Evolutionary conservation across 2,888 invertebrate species (phyloP), one percentile per base, ranked within the genome.

Genomic region (Noctuana brunneofusca): DNA sequence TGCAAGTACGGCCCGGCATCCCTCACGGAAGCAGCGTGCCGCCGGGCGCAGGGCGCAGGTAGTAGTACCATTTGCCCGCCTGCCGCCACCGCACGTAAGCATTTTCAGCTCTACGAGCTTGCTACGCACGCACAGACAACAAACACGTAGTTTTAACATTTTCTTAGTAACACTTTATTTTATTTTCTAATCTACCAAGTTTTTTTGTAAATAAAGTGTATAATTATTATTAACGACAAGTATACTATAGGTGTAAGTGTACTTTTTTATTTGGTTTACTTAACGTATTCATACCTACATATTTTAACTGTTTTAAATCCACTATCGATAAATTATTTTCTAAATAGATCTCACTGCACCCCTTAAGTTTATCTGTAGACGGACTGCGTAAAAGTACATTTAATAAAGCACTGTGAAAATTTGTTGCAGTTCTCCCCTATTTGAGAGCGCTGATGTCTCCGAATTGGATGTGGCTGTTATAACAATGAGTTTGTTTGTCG

Each of bases 21-120:
- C 84, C 80, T 70, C 69, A 67, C 66, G 64, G 65, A 65, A 64
- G 66, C 64, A 59, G 49, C 14, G 35, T 55, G 65, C 57, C 62
- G 65, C 57, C 62, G 63, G 35, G 70, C 72, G 75, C 70, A 67
- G 66, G 71, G 65, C 65, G 71, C 65, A 64, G 74, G 75, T 80
- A 81, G 75, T 80, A 81, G 87, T 90, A 81, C 84, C 81, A 82
- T 70, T 74, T 76, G 80, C 84, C 84, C 76, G 83, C 80, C 83
- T 87, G 90, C 72, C 84, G 81, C 73, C 75, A 82, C 68, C 87
- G 86, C 90, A 90, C 90, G 90, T 91, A 88, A 90, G 89, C 80
- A 79, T 70, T 72, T 75, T 72, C 71, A 75, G 68, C 65, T 68
- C 79, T 78, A 80, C 76, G 72, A 80, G 81, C 77, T 80, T 78